A percentile compares a stretch with the other conserved stretches of the same genome.
phyloP scores from a whole-genome alignment of 2,797 vertebrate species.

The Heliangelus exortis region DNA sequence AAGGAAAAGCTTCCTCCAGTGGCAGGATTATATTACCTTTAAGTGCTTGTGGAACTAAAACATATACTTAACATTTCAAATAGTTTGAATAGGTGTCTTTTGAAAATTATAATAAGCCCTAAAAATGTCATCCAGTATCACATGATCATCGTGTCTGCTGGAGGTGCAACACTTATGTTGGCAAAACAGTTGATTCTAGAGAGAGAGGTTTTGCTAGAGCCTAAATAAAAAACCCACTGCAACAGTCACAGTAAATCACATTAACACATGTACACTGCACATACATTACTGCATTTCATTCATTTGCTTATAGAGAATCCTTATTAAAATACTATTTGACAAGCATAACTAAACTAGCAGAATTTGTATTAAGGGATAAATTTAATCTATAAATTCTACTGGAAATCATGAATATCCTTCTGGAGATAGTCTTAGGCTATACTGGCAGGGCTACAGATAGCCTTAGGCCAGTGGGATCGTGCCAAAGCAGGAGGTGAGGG shows the following conservation, averaged over 20 bases:
- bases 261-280: background rate
- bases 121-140: slow-evolving; percentile 2
- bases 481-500: background rate
- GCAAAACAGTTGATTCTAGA: slow-evolving; percentile 20
- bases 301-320: background rate
- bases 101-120: slow-evolving; percentile 48
- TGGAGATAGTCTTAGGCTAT: background rate
- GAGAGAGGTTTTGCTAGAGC: background rate
- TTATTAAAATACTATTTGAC: background rate
- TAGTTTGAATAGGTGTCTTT: slow-evolving; percentile 56
- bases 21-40: slow-evolving; percentile 55
- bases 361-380: background rate
- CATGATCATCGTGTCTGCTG: slow-evolving; percentile 29
- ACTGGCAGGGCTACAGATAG: background rate
- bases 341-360: background rate
- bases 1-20: slow-evolving; percentile 30
- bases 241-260: background rate
- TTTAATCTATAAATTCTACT: no score
- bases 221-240: background rate
- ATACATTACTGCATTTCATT: background rate
- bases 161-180: background rate
- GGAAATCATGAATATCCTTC: background rate
- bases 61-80: slow-evolving; percentile 63
- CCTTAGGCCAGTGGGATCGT: rapidly evolving
- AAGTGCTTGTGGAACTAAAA: slow-evolving; percentile 39